These are phyloP conservation scores for Cathartes aura DNA, from an alignment of 2,113 vertebrate species.

Conservation along the genomic window DNA sequence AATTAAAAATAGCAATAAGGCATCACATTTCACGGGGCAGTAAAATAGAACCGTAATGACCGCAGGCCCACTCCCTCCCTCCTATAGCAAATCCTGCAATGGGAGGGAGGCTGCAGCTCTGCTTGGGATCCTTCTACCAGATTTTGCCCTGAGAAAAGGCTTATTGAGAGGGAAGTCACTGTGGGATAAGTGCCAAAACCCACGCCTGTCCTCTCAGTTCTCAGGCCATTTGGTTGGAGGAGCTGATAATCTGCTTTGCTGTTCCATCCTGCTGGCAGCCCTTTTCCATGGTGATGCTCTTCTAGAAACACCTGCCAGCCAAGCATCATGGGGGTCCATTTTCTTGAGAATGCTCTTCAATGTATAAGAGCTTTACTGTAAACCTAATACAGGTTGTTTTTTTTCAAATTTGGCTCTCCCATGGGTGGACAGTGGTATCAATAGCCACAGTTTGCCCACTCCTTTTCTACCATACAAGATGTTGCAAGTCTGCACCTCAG, in stretches of 20 bases:
- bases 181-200: not conserved
- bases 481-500: not conserved
- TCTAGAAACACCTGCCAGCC: not conserved
- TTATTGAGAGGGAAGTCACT: not conserved
- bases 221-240: not conserved
- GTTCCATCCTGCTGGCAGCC: not conserved
- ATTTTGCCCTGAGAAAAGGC: not conserved
- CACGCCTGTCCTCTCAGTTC: not conserved
- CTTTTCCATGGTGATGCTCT: not conserved
- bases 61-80: not conserved
- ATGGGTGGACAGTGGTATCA: not conserved
- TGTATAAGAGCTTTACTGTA: not conserved
- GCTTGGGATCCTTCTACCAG: not conserved
- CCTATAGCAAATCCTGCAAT: not conserved
- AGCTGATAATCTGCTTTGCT: not conserved
- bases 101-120: not conserved
- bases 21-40: not conserved
- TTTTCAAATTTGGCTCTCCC: not conserved
- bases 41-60: not conserved
- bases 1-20: conserved; percentile 34
- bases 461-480: not conserved
- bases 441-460: not conserved
- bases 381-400: not conserved
- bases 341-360: not conserved
- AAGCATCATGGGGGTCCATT: not conserved